A percentile compares a stretch with the other conserved stretches of the same genome.
Evolutionary conservation across 2,113 vertebrate genomes (phyloP).

Genomic region (Heterochromis multidens): DNA sequence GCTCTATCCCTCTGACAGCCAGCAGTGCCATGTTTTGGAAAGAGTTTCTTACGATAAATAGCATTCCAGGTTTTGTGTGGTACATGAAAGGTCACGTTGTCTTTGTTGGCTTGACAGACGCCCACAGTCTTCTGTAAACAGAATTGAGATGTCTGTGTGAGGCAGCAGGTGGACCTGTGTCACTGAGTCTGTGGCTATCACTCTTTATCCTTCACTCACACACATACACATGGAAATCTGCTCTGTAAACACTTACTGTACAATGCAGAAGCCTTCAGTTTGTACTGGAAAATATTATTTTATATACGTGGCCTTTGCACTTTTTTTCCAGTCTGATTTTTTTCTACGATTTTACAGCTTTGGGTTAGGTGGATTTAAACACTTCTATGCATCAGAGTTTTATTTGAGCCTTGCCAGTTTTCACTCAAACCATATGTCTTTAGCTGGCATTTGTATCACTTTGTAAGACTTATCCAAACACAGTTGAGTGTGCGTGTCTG

Average conservation of each 20-base stretch:
- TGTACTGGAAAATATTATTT: neutral
- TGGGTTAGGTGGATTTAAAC: conserved; percentile 32
- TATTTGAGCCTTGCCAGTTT: conserved; percentile 56
- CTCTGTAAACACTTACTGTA: conserved; percentile 5
- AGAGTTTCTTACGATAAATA: conserved; percentile 49
- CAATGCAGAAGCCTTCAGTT: neutral
- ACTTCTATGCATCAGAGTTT: conserved; percentile 48
- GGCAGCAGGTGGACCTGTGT: conserved; percentile 62
- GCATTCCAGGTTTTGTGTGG: conserved; percentile 61
- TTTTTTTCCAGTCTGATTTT: neutral
- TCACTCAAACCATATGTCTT: conserved; percentile 59
- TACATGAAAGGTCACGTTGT: conserved; percentile 60
- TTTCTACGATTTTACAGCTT: conserved; percentile 12
- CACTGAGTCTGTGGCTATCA: conserved; percentile 16
- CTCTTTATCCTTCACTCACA: neutral
- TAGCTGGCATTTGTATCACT: conserved; percentile 59
- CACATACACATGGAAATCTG: neutral
- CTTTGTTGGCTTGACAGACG: conserved; percentile 60
- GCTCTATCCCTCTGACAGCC: conserved; percentile 2
- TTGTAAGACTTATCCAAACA: conserved; percentile 70
- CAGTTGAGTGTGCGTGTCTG: conserved; percentile 51
- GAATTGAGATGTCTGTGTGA: conserved; percentile 46
- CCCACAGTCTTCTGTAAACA: conserved; percentile 53
- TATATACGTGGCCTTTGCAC: neutral
- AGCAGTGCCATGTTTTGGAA: conserved; percentile 60